Base-by-base conservation (phyloP, 2,888 invertebrate species). In the Scaeva pyrastri region DNA sequence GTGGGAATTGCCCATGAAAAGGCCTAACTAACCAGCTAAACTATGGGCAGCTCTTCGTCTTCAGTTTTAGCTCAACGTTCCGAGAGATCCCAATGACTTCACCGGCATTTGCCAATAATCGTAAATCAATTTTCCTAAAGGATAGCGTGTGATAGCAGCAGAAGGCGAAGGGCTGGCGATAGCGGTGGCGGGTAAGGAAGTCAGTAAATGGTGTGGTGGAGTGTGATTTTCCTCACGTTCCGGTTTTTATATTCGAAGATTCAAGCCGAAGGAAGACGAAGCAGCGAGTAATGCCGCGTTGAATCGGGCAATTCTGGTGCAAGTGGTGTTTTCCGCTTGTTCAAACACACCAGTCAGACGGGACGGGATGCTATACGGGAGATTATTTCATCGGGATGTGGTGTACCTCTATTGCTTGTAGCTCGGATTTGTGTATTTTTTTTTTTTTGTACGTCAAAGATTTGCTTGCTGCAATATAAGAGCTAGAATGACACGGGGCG, bases 41-140 rank as follows among this genome's bases (percentile, higher is more conserved):
- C 77, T 78, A 43, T 2, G 23, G 10, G 23, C 23, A 74, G 85
- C 70, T 81, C 70, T 68, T n/a, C n/a, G n/a, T n/a, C 16, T 76
- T 70, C 68, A 73, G 55, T 62, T 62, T 66, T 80, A 72, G 66
- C 58, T 62, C 10, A 62, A 43, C 43, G 64, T 77, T 70, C 55
- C 81, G 85, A 81, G 81, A 64, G n/a, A 58, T 80, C 73, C 86
- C 77, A 86, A 86, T 86, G 77, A 74, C 82, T 82, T 86, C 86
- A 86, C 81, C 78, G 86, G 86, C 86, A 82, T 86, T 86, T 78
- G 77, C 86, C 86, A 86, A 86, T 86, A 86, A 86, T 86, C 82
- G 82, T 86, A 82, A 86, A 86, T 86, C 86, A 86, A 86, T 82
- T 86, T 86, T 82, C 82, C 66, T 82, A 81, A 74, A 86, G 81